A percentile compares a stretch with the other conserved stretches of the same genome.
These are phyloP conservation scores for Coreius guichenoti DNA, from an alignment of 2,797 vertebrate species.

Conservation along the genomic window DNA sequence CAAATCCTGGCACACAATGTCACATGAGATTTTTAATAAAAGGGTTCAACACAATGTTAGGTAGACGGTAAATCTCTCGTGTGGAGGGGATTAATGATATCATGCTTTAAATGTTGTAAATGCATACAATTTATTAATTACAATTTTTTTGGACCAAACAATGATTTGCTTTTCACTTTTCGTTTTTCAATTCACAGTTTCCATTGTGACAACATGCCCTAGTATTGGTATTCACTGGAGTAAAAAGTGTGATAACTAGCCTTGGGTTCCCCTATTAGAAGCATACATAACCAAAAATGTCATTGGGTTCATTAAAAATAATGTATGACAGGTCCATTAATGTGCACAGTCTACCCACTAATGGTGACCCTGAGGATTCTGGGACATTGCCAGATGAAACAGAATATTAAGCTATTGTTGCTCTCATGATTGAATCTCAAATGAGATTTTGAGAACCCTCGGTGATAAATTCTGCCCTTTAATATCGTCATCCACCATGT, in stretches of 20 bases:
- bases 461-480: slow-evolving; percentile 38
- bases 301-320: slow-evolving; percentile 28
- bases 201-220: slow-evolving; percentile 1
- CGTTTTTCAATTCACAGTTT: neutral
- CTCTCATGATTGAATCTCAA: slow-evolving; percentile 46
- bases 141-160: neutral
- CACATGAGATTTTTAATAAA: slow-evolving; percentile 40
- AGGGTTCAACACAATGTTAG: slow-evolving; percentile 31
- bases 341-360: neutral
- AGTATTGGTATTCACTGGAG: neutral
- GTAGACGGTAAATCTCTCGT: neutral
- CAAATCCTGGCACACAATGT: slow-evolving; percentile 46
- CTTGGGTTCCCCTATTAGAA: neutral
- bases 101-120: neutral
- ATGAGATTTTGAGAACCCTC: slow-evolving; percentile 35
- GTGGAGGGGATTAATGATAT: neutral
- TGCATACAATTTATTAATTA: neutral
- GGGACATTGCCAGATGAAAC: slow-evolving; percentile 9
- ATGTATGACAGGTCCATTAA: slow-evolving; percentile 16
- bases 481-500: slow-evolving; percentile 44
- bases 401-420: slow-evolving; percentile 46
- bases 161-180: neutral
- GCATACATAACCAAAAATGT: neutral
- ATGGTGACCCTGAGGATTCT: slow-evolving; percentile 35
- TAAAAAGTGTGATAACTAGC: neutral